These are phyloP conservation scores for Crotalus helleri DNA, from an alignment of 2,113 vertebrate genomes.

Conservation along the genomic window DNA sequence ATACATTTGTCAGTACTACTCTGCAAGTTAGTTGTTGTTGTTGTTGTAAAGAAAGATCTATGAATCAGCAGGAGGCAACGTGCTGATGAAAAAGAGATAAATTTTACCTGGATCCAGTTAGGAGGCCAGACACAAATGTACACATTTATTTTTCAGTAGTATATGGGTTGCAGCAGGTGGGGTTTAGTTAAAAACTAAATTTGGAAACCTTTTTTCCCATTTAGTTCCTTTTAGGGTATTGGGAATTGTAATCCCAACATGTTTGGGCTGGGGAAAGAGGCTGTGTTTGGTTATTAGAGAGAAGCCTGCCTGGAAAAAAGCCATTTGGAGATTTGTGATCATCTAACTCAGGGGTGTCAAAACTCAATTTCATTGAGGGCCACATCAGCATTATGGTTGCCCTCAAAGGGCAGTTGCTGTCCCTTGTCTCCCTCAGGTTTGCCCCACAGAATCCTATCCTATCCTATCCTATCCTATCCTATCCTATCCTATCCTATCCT, in stretches of 20 bases:
- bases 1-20: neutral
- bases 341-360: neutral
- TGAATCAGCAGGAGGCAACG: neutral
- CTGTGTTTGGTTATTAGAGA: neutral
- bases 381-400: too few relatives aligned
- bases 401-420: too few relatives aligned
- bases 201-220: too few relatives aligned
- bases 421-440: too few relatives aligned
- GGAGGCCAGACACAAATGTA: too few relatives aligned
- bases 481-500: too few relatives aligned
- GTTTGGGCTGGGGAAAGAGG: too few relatives aligned
- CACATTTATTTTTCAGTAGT: neutral
- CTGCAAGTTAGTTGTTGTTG: neutral
- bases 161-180: neutral
- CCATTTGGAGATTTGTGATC: neutral
- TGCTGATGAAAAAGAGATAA: neutral
- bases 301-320: neutral
- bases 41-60: neutral
- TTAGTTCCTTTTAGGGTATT: too few relatives aligned
- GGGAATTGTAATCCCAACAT: too few relatives aligned
- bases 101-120: neutral
- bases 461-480: too few relatives aligned
- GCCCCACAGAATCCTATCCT: too few relatives aligned
- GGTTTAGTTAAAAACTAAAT: neutral
- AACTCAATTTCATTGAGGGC: too few relatives aligned